Conservation (phyloP, 2,113 vertebrate species). For the Isurus oxyrinchus region DNA sequence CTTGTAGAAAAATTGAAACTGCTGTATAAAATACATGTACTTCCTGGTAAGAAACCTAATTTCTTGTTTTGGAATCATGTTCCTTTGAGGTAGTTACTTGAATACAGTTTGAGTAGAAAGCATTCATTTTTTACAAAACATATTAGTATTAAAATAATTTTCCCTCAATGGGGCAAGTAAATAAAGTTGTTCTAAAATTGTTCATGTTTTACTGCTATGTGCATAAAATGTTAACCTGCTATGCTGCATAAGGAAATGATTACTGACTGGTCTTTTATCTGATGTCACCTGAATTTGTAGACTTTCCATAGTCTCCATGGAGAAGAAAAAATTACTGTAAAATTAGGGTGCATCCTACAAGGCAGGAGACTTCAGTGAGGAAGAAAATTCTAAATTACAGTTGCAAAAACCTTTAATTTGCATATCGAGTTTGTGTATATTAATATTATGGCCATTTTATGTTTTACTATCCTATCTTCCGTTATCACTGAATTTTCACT, state of each 20-base stretch:
- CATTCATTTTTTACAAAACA: background rate
- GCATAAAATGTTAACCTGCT: background rate
- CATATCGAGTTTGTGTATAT: background rate
- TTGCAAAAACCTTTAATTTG: background rate
- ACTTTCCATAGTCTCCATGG: background rate
- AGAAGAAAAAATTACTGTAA: background rate
- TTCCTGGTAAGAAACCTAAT: constrained; percentile 71
- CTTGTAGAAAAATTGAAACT: constrained; percentile 91
- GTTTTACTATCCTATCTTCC: background rate
- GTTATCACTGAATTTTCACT: background rate
- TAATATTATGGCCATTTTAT: background rate
- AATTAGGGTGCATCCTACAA: background rate
- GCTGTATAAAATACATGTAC: constrained; percentile 88
- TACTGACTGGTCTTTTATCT: background rate
- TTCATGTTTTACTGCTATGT: background rate
- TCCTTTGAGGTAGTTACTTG: background rate
- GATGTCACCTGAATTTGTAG: background rate
- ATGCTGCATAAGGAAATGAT: background rate
- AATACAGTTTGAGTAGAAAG: background rate
- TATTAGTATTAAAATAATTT: background rate
- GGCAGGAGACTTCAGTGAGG: background rate
- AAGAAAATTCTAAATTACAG: background rate
- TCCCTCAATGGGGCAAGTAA: background rate
- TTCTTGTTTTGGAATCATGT: background rate
- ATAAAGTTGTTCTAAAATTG: background rate